These are phyloP conservation scores for Aurelia coerulea DNA, from an alignment of 30 jellyfish, hydroid and myxozoan species.

Conservation along the genomic window DNA sequence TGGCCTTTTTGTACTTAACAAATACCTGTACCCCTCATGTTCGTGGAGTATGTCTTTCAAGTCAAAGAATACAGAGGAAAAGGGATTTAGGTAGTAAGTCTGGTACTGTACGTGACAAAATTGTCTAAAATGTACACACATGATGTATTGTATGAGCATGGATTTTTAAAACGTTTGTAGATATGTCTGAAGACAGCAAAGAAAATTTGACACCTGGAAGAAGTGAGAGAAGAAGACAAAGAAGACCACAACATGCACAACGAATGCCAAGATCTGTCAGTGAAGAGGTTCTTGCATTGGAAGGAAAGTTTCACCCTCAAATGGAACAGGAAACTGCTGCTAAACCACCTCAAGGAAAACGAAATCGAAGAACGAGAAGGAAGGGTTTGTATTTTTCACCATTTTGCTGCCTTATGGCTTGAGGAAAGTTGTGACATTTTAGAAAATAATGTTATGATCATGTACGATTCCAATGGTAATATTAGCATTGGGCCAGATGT, in stretches of 20 bases:
- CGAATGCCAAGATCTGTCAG: conserved; percentile 92
- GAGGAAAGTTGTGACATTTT: too few species aligned
- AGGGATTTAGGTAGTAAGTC: too few species aligned
- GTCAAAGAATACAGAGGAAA: too few species aligned
- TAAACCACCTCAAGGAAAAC: conserved; percentile 23
- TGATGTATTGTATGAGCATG: too few species aligned
- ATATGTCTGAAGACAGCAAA: conserved; percentile 51
- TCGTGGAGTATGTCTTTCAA: too few species aligned
- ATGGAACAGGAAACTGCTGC: conserved; percentile 32
- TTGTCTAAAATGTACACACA: too few species aligned
- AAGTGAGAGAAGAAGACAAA: conserved; percentile 56
- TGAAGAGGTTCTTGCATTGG: conserved; percentile 94
- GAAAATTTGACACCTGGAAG: conserved; percentile 42
- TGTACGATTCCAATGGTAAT: too few species aligned
- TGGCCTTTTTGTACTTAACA: too few species aligned
- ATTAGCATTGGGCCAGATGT: too few species aligned
- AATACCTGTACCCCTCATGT: too few species aligned
- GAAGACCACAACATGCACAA: conserved; percentile 59
- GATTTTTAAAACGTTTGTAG: not conserved
- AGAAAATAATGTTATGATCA: too few species aligned
- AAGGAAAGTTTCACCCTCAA: conserved; percentile 82
- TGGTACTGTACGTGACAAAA: too few species aligned
- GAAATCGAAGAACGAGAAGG: conserved; percentile 66
- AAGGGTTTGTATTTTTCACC: conserved; percentile 20
- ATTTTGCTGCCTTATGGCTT: not conserved